Base-by-base conservation (phyloP, 2,113 vertebrate species). In the Ageneiosus marmoratus region DNA sequence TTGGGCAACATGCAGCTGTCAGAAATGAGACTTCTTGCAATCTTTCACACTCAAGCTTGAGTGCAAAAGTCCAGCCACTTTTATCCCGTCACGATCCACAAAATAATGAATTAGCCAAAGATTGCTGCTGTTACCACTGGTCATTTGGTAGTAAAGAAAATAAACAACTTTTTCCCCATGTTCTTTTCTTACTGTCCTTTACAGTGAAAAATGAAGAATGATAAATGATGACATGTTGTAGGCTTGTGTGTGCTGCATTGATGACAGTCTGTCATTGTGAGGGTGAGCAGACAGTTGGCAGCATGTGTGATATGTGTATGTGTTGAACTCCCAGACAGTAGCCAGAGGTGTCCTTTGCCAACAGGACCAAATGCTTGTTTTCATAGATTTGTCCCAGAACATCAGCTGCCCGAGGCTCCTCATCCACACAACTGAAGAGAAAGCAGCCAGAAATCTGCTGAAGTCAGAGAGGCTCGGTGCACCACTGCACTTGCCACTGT, bases 351-450 rank as follows among this genome's bases (percentile, higher is more conserved):
- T 29, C 55, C 56, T 55, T 73, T 73, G 69, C 70, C 80, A 60
- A 62, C 16, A 29, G 32, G 70, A 55, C 55, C 70, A 75, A 82
- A 75, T 27, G 44, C 70, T 62, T 82, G 70, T 50, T 74, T 74
- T 82, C 70, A 50, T 50, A 82, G 55, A 75, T 83, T 48, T 55
- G 48, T 82, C 69, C 63, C 41, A 48, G 55, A 75, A 75, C 80
- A 74, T 82, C 80, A 82, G 44, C 56, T 74, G 70, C 70, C 80
- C 7, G 12, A 50, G 80, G 41, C 70, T 50, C 29, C 69, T 74
- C 29, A 13, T 48, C 80, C 41, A 82, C 37, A 82, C 37, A 75
- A 50, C 55, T 60, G 55, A 56, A 62, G 41, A 60, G 34, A 69
- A 58, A 18, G 6, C n/a, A 27, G 69, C 79, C 37, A 63, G n/a